Conservation (phyloP, 2,113 vertebrate genomes). For the Promerops cafer region DNA sequence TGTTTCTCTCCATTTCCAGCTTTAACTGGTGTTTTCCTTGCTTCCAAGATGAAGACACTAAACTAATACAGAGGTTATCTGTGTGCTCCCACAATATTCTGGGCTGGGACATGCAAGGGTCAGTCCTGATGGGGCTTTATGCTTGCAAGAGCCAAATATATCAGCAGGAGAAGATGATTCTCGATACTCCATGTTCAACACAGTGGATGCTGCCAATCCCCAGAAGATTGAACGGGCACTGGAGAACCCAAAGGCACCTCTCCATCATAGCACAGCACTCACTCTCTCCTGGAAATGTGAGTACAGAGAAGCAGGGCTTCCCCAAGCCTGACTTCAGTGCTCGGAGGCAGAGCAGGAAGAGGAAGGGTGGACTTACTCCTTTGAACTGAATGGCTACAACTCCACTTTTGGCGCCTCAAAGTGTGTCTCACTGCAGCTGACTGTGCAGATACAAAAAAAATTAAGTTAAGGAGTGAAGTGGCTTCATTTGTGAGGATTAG, state of each 20-base stretch:
- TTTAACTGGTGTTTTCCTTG: background rate
- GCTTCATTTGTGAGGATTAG: background rate
- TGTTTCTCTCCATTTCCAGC: background rate
- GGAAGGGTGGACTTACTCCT: background rate
- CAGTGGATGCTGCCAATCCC: rapidly evolving
- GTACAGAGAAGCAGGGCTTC: background rate
- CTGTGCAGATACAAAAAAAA: rapidly evolving
- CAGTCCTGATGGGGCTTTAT: background rate
- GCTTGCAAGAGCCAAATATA: background rate
- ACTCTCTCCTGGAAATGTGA: background rate
- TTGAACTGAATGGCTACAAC: background rate
- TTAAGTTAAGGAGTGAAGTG: background rate
- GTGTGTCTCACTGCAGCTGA: rapidly evolving
- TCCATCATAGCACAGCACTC: rapidly evolving
- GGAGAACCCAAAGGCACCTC: background rate
- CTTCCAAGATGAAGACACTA: background rate
- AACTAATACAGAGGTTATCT: background rate
- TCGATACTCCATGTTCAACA: background rate
- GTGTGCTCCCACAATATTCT: background rate
- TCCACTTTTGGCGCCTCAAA: background rate
- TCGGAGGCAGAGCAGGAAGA: background rate
- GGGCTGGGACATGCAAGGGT: background rate
- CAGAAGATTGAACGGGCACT: rapidly evolving
- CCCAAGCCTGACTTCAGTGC: background rate
- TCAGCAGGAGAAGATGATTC: background rate